These are phyloP conservation scores for Papio anubis DNA, from an alignment of 2,113 vertebrate genomes.

Conservation along the genomic window DNA sequence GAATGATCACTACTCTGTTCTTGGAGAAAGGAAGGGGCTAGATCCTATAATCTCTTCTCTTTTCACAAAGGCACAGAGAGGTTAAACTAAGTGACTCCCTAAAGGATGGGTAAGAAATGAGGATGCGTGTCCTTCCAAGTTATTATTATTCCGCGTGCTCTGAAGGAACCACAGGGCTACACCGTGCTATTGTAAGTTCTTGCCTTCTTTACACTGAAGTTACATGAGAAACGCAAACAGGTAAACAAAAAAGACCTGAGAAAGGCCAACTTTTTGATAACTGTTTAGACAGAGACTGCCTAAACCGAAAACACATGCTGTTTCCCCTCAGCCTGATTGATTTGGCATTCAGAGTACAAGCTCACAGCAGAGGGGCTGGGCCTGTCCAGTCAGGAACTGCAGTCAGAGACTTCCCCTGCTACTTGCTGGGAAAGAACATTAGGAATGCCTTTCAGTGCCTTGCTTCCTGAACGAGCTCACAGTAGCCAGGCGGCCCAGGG, in stretches of 20 bases:
- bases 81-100: background rate
- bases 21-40: background rate
- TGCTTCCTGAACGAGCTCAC: background rate
- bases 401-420: conserved; percentile 27
- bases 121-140: background rate
- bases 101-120: background rate
- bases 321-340: conserved; percentile 54
- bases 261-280: background rate
- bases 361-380: conserved; percentile 61
- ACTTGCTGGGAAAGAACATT: background rate
- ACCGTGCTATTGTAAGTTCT: background rate
- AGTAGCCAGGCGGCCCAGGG: background rate
- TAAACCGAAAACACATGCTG: conserved; percentile 46
- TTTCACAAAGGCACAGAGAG: background rate
- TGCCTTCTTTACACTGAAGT: background rate
- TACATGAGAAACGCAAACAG: conserved; percentile 3
- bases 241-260: background rate
- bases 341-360: conserved; percentile 43
- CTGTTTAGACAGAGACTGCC: background rate
- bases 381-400: conserved; percentile 62
- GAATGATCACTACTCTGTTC: background rate
- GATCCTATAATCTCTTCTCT: background rate
- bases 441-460: conserved; percentile 49
- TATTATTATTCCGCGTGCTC: background rate
- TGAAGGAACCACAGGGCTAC: background rate